Evolutionary conservation across 2,797 vertebrate genomes (phyloP).

Genomic region (Eospalax fontanierii): DNA sequence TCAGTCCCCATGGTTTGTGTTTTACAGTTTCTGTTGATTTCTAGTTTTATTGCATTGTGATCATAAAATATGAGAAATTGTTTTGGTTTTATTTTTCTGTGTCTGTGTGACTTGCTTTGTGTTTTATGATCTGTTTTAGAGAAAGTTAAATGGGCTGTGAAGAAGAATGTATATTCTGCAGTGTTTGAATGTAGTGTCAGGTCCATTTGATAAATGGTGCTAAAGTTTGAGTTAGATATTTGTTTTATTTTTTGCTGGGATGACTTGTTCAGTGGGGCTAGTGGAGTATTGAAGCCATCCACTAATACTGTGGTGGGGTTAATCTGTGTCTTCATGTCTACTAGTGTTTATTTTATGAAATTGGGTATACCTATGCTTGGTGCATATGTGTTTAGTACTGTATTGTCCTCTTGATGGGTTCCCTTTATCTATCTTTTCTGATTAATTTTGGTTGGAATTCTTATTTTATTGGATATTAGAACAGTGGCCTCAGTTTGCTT

Average conservation of each 20-base stretch:
- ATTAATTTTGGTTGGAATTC: background rate
- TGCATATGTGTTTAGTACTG: background rate
- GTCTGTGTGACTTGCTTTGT: background rate
- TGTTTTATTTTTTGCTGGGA: background rate
- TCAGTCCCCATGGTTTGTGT: background rate
- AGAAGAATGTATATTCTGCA: background rate
- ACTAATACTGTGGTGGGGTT: background rate
- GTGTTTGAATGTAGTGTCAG: background rate
- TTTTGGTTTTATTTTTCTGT: background rate
- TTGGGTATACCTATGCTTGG: background rate
- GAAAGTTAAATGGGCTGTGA: background rate
- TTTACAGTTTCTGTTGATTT: background rate
- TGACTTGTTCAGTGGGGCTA: too few species aligned
- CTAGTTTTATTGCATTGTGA: background rate
- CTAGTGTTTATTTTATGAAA: background rate
- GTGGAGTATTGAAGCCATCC: background rate
- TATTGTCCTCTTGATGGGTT: background rate
- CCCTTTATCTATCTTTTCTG: background rate
- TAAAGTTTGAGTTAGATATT: background rate
- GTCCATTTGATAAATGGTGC: background rate
- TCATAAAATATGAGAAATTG: background rate
- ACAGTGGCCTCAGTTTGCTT: background rate
- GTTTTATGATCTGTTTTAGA: background rate
- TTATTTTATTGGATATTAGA: background rate
- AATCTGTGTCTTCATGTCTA: background rate